Conservation (phyloP, 30 jellyfish, hydroid and myxozoan species). For the Hydra vulgaris region DNA sequence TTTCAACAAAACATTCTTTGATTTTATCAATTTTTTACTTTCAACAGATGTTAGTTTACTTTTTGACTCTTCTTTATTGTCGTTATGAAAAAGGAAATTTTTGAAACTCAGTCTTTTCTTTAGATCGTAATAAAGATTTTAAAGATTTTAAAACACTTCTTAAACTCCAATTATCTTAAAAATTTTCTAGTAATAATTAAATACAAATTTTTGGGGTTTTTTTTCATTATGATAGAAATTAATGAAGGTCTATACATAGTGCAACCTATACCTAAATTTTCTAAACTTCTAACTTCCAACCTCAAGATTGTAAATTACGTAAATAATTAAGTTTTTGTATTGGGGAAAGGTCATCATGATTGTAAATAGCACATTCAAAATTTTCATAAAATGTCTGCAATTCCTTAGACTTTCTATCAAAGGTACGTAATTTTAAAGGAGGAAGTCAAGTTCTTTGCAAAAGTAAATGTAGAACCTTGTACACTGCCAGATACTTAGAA, state of each 20-base stretch:
- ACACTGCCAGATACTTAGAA: neutral
- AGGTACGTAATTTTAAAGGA: neutral
- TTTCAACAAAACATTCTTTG: too few relatives aligned
- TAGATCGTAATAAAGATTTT: too few relatives aligned
- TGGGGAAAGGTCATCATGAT: slow-evolving; percentile 11
- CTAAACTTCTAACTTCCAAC: slow-evolving; percentile 32
- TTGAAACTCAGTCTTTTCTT: too few relatives aligned
- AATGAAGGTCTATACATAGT: slow-evolving; percentile 36
- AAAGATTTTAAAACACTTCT: too few relatives aligned
- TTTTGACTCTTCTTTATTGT: too few relatives aligned
- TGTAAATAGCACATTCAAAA: slow-evolving; percentile 38
- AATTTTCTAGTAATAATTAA: too few relatives aligned
- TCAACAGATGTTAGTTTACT: too few relatives aligned
- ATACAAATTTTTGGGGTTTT: too few relatives aligned
- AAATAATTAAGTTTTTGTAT: slow-evolving; percentile 29
- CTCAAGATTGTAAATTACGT: slow-evolving; percentile 26
- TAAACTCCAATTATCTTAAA: too few relatives aligned
- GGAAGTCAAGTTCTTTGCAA: neutral
- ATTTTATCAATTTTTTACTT: too few relatives aligned
- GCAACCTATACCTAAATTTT: slow-evolving; percentile 32
- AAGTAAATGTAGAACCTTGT: neutral
- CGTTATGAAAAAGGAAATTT: too few relatives aligned
- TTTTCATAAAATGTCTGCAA: slow-evolving; percentile 35
- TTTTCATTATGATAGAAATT: slow-evolving; percentile 34
- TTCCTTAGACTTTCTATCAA: slow-evolving; percentile 15